These are phyloP conservation scores for Lepidostoma basale DNA, from an alignment of 1,140 invertebrate species.

Conservation along the genomic window DNA sequence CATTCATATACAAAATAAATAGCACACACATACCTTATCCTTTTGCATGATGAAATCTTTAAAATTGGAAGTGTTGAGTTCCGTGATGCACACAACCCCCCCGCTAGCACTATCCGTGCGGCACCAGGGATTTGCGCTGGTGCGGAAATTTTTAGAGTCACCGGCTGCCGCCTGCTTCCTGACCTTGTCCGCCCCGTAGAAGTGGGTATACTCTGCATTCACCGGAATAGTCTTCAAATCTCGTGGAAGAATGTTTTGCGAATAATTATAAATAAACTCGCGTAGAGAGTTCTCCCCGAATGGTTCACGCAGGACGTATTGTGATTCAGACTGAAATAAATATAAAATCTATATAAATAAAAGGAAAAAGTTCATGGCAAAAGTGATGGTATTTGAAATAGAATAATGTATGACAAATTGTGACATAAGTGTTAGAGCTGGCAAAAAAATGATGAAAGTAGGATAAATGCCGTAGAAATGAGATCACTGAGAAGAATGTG, in stretches of 20 bases:
- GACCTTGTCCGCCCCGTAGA: constrained; percentile 48
- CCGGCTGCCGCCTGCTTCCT: background rate
- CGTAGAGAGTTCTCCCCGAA: constrained; percentile 63
- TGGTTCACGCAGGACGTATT: constrained; percentile 67
- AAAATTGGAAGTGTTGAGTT: constrained; percentile 64
- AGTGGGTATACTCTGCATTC: constrained; percentile 55
- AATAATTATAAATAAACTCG: constrained; percentile 72
- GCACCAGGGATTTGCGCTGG: constrained; percentile 16
- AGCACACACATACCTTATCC: constrained; percentile 30
- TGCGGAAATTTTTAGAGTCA: background rate
- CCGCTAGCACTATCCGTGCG: constrained; percentile 44
- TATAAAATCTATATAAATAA: background rate
- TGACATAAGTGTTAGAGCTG: too few species aligned
- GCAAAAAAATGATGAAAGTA: too few species aligned
- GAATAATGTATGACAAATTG: too few species aligned
- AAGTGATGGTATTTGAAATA: too few species aligned
- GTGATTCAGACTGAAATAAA: constrained; percentile 66
- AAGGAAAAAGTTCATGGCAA: constrained; percentile 9
- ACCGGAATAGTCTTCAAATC: constrained; percentile 54
- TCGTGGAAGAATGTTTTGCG: constrained; percentile 62
- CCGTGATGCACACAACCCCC: constrained; percentile 58
- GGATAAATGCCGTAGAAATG: too few species aligned
- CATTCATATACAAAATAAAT: background rate
- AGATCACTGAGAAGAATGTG: too few species aligned
- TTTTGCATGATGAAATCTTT: constrained; percentile 55